Conservation (phyloP, 2,113 vertebrate species). For the Nothoprocta perdicaria region DNA sequence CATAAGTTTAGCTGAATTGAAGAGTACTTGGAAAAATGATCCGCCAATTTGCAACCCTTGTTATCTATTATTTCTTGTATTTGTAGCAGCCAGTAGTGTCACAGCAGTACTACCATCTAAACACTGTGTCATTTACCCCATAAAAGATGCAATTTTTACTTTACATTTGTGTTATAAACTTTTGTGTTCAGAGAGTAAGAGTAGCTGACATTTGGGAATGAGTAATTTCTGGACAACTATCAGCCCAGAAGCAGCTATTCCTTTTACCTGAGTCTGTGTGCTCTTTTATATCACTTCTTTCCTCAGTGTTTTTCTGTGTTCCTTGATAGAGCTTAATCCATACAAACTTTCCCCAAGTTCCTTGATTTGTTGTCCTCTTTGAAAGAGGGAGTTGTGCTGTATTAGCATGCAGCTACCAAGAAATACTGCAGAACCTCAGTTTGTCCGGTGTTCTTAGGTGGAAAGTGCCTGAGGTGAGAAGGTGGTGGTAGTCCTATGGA, state of each 20-base stretch:
- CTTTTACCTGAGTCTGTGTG: background rate
- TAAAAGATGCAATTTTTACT: background rate
- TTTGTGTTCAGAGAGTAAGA: background rate
- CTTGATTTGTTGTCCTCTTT: background rate
- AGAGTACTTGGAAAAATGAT: background rate
- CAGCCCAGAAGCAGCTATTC: background rate
- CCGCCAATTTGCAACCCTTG: background rate
- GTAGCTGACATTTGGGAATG: background rate
- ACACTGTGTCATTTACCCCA: background rate
- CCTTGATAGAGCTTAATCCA: background rate
- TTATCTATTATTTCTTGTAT: background rate
- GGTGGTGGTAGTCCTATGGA: background rate
- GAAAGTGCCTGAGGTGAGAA: background rate
- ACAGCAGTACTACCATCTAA: fast-evolving
- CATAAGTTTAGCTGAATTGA: background rate
- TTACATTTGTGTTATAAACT: background rate
- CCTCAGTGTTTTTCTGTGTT: background rate
- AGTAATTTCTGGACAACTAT: background rate
- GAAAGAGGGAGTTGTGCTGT: background rate
- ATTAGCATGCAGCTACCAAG: background rate
- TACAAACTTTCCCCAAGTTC: background rate
- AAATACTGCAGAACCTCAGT: background rate
- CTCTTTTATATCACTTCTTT: background rate
- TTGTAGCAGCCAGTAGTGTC: background rate
- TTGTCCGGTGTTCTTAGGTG: background rate